Percentiles rank a stretch among this genome's conserved stretches.
phyloP scores from a whole-genome alignment of 2,888 invertebrate genomes.

The Leptinotarsa juncta region DNA sequence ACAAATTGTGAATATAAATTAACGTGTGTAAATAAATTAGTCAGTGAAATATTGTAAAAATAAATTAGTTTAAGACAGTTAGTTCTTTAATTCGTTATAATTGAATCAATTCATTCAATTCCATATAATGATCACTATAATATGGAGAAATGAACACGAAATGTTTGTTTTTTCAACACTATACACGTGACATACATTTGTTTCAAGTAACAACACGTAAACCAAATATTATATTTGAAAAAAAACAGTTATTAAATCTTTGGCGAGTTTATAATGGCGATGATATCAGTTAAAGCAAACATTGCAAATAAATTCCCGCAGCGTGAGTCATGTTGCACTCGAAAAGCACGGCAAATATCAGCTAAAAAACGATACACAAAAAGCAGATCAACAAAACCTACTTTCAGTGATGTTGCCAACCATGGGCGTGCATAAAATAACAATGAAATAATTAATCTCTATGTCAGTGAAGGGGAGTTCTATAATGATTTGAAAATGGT shows the following conservation, averaged over 20 bases:
- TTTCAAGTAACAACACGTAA: not conserved
- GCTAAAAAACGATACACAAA: conserved; percentile 25
- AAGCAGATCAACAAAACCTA: conserved; percentile 15
- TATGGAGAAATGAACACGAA: not conserved
- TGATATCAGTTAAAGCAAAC: conserved; percentile 32
- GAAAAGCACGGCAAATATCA: conserved; percentile 20
- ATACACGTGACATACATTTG: not conserved
- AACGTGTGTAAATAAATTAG: too few species aligned
- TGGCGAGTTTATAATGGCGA: conserved; percentile 23
- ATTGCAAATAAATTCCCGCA: conserved; percentile 27
- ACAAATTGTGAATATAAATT: too few species aligned
- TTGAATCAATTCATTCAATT: too few species aligned
- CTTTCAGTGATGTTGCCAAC: conserved; percentile 23
- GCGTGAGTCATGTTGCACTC: conserved; percentile 30
- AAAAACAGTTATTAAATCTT: conserved; percentile 16
- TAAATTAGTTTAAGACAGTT: too few species aligned
- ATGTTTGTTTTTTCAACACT: not conserved
- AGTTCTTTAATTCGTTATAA: too few species aligned
- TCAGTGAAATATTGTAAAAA: too few species aligned
- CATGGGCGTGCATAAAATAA: conserved; percentile 15
- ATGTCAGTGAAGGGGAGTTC: not conserved
- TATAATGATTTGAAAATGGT: not conserved
- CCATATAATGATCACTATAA: not conserved
- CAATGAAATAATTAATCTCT: not conserved
- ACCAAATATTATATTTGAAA: not conserved